Conservation (phyloP, 2,113 vertebrate species). For the Tachysurus fulvidraco region DNA sequence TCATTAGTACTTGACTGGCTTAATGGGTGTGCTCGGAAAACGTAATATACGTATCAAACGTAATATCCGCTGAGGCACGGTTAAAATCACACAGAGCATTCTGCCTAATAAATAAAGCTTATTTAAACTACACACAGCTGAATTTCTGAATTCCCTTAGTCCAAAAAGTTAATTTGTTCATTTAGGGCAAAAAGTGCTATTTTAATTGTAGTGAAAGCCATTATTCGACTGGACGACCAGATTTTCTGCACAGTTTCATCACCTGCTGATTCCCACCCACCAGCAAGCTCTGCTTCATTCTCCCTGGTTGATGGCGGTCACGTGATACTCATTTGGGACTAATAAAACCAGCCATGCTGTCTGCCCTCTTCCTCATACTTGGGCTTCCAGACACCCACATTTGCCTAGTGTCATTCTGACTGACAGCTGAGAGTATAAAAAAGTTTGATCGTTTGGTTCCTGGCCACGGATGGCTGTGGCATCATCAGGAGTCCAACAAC, state of each 20-base stretch:
- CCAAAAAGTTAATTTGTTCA: neutral
- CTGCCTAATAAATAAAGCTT: neutral
- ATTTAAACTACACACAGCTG: neutral
- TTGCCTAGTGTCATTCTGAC: neutral
- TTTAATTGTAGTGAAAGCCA: neutral
- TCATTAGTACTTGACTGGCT: slow-evolving; percentile 3
- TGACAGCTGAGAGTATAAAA: neutral
- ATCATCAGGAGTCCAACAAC: neutral
- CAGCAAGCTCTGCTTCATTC: neutral
- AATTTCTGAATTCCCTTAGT: neutral
- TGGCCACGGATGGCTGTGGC: neutral
- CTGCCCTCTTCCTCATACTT: neutral
- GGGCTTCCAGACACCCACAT: neutral
- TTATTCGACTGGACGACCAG: neutral
- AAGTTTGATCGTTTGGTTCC: neutral
- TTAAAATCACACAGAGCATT: neutral
- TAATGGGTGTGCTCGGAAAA: neutral
- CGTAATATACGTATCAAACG: neutral
- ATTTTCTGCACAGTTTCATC: neutral
- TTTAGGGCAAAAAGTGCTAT: neutral
- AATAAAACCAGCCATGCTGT: neutral
- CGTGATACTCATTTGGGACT: neutral
- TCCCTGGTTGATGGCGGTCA: neutral
- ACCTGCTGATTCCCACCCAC: neutral
- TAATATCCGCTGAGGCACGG: neutral